Base-by-base conservation (phyloP, 2,113 vertebrate species). In the Toxostoma redivivum region DNA sequence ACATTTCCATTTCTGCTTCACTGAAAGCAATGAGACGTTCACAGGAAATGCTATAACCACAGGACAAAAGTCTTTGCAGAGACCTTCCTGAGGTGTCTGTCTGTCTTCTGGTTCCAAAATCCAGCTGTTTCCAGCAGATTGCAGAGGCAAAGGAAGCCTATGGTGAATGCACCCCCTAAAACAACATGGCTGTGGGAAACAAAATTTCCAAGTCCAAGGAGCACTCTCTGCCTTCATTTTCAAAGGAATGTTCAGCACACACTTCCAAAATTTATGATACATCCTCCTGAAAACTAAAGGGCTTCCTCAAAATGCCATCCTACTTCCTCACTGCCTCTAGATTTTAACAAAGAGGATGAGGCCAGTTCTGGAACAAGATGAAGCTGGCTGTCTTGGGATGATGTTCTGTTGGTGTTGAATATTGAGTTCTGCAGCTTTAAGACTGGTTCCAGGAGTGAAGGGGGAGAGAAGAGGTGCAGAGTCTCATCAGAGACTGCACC, bases 11-110 rank as follows among this genome's bases (percentile, higher is more conserved):
- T 94, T 94, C 71, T 50, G 31, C 62, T 62, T 61, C 77, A 27
- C 20, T 53, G n/a, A 82, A 65, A 7, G 5, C 20, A 72, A 12
- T 6, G 23, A 15, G 13, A 10, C 0, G 0, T 53, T 61, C 31
- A 16, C 38, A 78, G 60, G 54, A 83, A 73, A 18, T 12, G 8
- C 21, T 31, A 28, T 4, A 58, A 77, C 50, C 71, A 58, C 33
- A 50, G 21, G 18, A 35, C 1, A 6, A 40, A 71, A 20, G 30
- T 37, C 12, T 79, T 82, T 57, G 27, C 58, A 53, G 23, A 19
- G 10, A 15, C 11, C 11, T 11, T 31, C 27, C 23, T 37, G 22
- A 82, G 21, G 16, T 25, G 3, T 47, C 31, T 25, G 4, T 47
- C 31, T 45, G n/a, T 35, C 37, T 76, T 61, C 30, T 3, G 1